Percentiles rank a stretch among this genome's conserved stretches.
These are phyloP conservation scores for Sycophila texana DNA, from an alignment of 2,888 invertebrate species.

Conservation along the genomic window DNA sequence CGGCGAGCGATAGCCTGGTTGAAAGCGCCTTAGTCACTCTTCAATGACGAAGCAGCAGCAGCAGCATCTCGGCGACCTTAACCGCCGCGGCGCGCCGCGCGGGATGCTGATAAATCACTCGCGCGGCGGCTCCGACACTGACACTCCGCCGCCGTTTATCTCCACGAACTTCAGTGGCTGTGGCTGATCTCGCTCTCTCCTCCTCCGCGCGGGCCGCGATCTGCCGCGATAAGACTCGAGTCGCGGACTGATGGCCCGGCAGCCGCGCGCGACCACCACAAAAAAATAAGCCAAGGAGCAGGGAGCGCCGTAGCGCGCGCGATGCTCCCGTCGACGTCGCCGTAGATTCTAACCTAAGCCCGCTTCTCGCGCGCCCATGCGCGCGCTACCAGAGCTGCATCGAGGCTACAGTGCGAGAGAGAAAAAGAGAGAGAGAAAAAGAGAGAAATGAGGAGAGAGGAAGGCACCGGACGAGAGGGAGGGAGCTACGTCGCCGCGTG, in stretches of 20 bases:
- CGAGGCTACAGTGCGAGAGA: neutral
- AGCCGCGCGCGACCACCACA: neutral
- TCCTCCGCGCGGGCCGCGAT: too few relatives aligned
- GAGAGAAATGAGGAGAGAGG: neutral
- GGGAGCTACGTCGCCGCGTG: neutral
- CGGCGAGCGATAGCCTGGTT: too few relatives aligned
- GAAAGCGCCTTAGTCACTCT: too few relatives aligned
- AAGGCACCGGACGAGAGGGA: neutral
- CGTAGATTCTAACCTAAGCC: slow-evolving; percentile 48
- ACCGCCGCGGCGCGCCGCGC: too few relatives aligned
- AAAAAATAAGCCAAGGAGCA: neutral
- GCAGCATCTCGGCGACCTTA: too few relatives aligned
- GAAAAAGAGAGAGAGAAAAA: slow-evolving; percentile 1
- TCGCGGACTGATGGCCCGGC: neutral
- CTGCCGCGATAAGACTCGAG: neutral
- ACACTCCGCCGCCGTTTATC: too few relatives aligned
- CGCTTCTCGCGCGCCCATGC: slow-evolving; percentile 31
- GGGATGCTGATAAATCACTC: too few relatives aligned
- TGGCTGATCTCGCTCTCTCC: too few relatives aligned
- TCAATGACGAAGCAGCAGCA: too few relatives aligned
- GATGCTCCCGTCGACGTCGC: slow-evolving; percentile 35
- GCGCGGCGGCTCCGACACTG: too few relatives aligned
- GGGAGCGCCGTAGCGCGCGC: slow-evolving; percentile 3
- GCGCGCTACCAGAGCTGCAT: slow-evolving; percentile 3
- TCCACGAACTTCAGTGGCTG: too few relatives aligned